Evolutionary conservation across 35 echinoderm and acorn worm species (phyloP).

Genomic region (Acanthaster planci): DNA sequence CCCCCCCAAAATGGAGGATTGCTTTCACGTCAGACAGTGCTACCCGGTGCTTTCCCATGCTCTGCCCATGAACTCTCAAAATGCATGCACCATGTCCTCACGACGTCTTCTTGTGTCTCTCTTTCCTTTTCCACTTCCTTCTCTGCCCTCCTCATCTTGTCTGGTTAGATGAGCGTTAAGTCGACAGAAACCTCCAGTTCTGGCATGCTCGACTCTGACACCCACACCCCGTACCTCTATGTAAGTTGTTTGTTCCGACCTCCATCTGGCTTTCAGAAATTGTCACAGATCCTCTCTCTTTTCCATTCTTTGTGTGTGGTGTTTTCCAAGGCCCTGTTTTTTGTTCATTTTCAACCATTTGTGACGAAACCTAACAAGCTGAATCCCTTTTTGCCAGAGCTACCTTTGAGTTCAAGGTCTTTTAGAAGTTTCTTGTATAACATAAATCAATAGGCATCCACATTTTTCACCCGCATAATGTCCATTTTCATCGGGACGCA

Average conservation of each 20-base stretch:
- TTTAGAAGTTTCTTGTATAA: too few species aligned
- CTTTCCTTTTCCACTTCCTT: not conserved
- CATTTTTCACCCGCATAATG: too few species aligned
- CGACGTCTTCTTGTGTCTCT: not conserved
- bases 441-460: too few species aligned
- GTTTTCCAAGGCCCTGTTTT: not conserved
- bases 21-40: too few species aligned
- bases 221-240: conserved; percentile 21
- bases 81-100: too few species aligned
- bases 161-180: conserved; percentile 31
- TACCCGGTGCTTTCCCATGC: too few species aligned
- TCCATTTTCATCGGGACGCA: too few species aligned
- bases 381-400: too few species aligned
- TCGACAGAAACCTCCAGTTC: conserved; percentile 54
- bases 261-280: not conserved
- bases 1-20: too few species aligned
- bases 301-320: not conserved
- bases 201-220: conserved; percentile 48
- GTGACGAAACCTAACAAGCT: too few species aligned
- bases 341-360: too few species aligned
- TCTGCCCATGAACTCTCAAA: not conserved
- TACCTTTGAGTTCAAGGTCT: too few species aligned
- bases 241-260: not conserved
- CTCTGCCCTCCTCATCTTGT: not conserved
- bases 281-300: not conserved